Conservation (phyloP, 2,888 invertebrate genomes). For the Furcula furcula region DNA sequence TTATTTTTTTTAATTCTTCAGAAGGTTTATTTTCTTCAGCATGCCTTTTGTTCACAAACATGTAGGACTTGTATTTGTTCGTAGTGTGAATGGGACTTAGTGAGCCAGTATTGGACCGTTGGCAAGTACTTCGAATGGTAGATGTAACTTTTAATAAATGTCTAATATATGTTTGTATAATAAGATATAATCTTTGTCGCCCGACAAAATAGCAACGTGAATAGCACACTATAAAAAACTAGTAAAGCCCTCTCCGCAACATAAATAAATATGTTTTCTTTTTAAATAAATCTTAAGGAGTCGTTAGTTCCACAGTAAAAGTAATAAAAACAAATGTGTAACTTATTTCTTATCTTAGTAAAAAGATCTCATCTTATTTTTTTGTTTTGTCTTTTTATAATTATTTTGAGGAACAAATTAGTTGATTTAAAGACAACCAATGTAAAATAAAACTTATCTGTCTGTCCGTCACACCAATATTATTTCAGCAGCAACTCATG, state of each 20-base stretch:
- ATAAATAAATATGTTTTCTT: conserved; percentile 38
- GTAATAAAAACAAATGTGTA: conserved; percentile 70
- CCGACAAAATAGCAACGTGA: too few relatives aligned
- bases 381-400: conserved; percentile 80
- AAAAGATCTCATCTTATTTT: conserved; percentile 82
- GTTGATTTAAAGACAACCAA: conserved; percentile 82
- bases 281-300: conserved; percentile 71
- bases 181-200: conserved; percentile 2
- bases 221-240: conserved; percentile 23
- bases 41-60: too few relatives aligned
- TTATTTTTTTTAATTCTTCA: too few relatives aligned
- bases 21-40: too few relatives aligned
- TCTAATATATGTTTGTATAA: conserved; percentile 17
- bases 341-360: conserved; percentile 80
- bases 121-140: conserved; percentile 17
- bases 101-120: conserved; percentile 9
- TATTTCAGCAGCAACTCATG: too few relatives aligned
- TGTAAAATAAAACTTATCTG: too few relatives aligned
- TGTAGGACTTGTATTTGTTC: too few relatives aligned
- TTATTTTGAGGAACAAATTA: conserved; percentile 80
- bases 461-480: too few relatives aligned
- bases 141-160: conserved; percentile 17
- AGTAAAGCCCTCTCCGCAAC: conserved; percentile 57
- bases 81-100: conserved; percentile 14
- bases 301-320: conserved; percentile 75